Conservation (phyloP, 2,888 invertebrate species). For the Trilocha varians region DNA sequence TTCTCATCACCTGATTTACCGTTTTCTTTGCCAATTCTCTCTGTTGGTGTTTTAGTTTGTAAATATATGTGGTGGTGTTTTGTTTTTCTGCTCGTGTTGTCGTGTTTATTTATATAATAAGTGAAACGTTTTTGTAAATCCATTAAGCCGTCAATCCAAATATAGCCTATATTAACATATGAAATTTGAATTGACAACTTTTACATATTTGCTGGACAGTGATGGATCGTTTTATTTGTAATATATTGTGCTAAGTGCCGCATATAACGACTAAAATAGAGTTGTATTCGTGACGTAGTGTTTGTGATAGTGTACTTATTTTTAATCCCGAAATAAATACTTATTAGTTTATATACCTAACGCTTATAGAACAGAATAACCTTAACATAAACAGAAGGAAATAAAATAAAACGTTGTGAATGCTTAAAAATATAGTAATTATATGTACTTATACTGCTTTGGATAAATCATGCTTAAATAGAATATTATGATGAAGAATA, state of each 20-base stretch:
- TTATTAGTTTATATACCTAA: neutral
- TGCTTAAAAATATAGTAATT: neutral
- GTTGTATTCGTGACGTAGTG: neutral
- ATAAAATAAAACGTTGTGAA: neutral
- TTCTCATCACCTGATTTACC: slow-evolving; percentile 70
- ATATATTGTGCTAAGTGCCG: neutral
- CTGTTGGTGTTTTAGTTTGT: slow-evolving; percentile 50
- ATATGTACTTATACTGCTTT: neutral
- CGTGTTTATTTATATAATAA: too few relatives aligned
- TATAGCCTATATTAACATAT: neutral
- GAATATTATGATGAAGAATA: neutral
- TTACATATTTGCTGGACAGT: neutral
- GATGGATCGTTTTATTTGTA: neutral
- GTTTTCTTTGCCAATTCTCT: slow-evolving; percentile 70
- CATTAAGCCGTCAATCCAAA: neutral
- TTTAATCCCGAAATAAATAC: neutral
- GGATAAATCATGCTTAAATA: neutral
- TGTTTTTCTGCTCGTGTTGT: neutral
- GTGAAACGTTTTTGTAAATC: too few relatives aligned
- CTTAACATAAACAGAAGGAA: neutral
- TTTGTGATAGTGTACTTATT: neutral
- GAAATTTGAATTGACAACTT: neutral
- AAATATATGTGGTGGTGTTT: neutral
- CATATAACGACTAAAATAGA: too few relatives aligned
- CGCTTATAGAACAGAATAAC: too few relatives aligned